Evolutionary conservation across 2,113 vertebrate genomes (phyloP).

Genomic region (Myotis davidii): DNA sequence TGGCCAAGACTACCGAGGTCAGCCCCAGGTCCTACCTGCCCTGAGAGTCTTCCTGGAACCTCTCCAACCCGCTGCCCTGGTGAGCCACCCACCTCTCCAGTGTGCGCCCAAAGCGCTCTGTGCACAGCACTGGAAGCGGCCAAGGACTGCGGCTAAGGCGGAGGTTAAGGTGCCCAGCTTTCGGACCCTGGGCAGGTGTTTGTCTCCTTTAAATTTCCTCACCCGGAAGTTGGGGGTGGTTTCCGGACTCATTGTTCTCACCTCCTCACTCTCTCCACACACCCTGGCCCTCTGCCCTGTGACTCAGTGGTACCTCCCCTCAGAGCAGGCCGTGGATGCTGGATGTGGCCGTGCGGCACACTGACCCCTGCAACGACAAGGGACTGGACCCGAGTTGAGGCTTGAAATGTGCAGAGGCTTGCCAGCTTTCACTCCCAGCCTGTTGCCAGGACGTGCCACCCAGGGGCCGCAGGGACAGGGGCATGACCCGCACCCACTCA

Average conservation of each 20-base stretch:
- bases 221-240: not conserved
- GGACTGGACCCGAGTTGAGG: not conserved
- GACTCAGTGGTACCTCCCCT: not conserved
- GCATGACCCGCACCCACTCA: not conserved
- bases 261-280: not conserved
- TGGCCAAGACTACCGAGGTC: not conserved
- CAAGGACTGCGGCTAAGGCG: not conserved
- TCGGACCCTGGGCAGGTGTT: not conserved
- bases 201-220: not conserved
- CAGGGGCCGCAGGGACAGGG: not conserved
- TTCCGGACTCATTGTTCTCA: not conserved
- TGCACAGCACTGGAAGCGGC: not conserved
- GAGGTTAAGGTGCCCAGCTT: not conserved
- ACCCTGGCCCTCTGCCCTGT: not conserved
- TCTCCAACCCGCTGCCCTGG: not conserved
- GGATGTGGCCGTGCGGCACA: not conserved
- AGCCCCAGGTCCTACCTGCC: not conserved
- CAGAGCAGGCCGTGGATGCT: not conserved
- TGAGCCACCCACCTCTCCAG: not conserved
- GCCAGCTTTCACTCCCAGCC: not conserved
- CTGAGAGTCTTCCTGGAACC: not conserved
- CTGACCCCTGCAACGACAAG: not conserved
- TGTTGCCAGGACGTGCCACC: not conserved
- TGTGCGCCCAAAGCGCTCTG: not conserved
- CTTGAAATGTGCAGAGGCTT: not conserved